Conservation (phyloP, 2,888 invertebrate species). For the Tanytarsus gracilentus region DNA sequence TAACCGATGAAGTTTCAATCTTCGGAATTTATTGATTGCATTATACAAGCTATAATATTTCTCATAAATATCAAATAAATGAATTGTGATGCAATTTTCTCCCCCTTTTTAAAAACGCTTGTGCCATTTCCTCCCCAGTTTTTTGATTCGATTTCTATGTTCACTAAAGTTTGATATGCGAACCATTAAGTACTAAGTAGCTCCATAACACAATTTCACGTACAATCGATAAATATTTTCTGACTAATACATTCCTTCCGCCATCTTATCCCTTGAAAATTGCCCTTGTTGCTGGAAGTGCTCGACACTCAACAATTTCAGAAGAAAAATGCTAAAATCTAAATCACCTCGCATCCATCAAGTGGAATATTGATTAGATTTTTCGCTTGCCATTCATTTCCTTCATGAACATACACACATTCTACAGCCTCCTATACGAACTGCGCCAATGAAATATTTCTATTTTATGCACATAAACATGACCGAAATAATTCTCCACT, state of each 20-base stretch:
- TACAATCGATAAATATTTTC: constrained; percentile 26
- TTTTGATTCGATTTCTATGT: too few species aligned
- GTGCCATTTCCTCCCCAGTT: too few species aligned
- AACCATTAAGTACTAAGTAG: not conserved
- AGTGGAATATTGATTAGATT: not conserved
- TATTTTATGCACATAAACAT: constrained; percentile 27
- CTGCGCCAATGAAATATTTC: constrained; percentile 18
- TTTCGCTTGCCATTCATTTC: not conserved
- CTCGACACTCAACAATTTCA: not conserved
- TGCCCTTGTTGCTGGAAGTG: not conserved
- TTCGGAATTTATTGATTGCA: too few species aligned
- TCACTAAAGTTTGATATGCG: too few species aligned
- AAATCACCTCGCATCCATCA: not conserved
- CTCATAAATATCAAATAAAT: too few species aligned
- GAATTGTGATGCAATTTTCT: too few species aligned
- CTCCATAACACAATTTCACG: constrained; percentile 18
- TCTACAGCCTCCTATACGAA: not conserved
- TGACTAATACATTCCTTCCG: not conserved
- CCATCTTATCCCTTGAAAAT: not conserved
- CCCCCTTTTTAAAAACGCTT: too few species aligned
- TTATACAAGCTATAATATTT: too few species aligned
- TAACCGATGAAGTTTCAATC: too few species aligned
- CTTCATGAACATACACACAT: not conserved
- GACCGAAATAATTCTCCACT: not conserved
- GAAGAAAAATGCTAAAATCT: not conserved